Percentiles rank a stretch among this genome's conserved stretches.
Conservation (phyloP, 1,140 invertebrate species). For the Argopecten irradians region DNA sequence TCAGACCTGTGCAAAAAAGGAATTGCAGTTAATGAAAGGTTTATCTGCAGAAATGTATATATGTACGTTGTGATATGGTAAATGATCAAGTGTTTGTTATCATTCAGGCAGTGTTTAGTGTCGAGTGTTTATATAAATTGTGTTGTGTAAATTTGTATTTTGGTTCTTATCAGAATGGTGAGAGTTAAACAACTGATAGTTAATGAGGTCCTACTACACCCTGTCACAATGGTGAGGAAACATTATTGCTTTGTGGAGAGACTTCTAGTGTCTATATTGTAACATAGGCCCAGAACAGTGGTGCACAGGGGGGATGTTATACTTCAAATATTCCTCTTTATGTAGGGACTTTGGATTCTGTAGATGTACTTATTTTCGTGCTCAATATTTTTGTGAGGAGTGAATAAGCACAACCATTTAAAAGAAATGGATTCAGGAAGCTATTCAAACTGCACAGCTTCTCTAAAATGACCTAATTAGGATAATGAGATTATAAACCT, state of each 20-base stretch:
- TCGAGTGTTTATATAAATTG: slow-evolving; percentile 42
- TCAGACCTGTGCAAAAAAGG: neutral
- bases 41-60: neutral
- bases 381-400: too few species aligned
- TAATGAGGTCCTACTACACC: neutral
- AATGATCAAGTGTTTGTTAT: neutral
- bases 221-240: neutral
- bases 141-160: slow-evolving; percentile 54
- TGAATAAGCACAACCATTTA: too few species aligned
- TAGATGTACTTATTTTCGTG: too few species aligned
- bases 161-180: slow-evolving; percentile 36
- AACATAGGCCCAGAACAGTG: too few species aligned
- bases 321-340: too few species aligned
- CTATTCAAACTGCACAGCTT: too few species aligned
- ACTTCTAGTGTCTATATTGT: too few species aligned
- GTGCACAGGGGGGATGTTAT: too few species aligned
- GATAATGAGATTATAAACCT: too few species aligned
- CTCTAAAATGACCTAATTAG: too few species aligned
- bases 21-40: neutral
- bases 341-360: too few species aligned
- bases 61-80: neutral
- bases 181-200: neutral
- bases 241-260: neutral
- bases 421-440: too few species aligned
- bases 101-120: neutral